Evolutionary conservation across 2,113 vertebrate species (phyloP), one percentile per base, ranked within the genome.

Genomic region (Nesogale talazaci): DNA sequence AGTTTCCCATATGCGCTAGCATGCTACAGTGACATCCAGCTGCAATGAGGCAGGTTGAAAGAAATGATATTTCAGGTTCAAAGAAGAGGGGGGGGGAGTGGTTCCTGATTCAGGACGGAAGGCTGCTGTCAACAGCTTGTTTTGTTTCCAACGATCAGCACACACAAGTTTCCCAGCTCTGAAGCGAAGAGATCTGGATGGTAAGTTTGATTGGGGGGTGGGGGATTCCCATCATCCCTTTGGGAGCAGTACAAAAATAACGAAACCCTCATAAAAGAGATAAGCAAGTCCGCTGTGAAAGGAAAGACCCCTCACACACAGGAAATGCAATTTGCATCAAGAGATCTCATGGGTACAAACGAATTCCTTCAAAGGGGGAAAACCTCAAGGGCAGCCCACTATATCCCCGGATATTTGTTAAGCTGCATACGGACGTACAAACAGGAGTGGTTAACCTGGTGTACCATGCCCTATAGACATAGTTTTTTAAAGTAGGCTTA

Each of bases 401-500:
- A 92, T 93, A 95, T 84, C 82, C 36, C 74, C 94, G 46, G 95
- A 89, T 94, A 94, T 95, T 96, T 95, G 91, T 92, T 93, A 94
- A 96, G 92, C 94, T 93, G 90, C 91, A 94, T 92, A 92, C 95
- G 95, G 94, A 94, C 89, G 94, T 92, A 96, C 88, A 96, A 95
- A 96, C 89, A 94, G 91, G 94, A 96, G 95, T 96, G 92, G 91
- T 96, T 97, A 97, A 96, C 96, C 97, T 95, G 97, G 89, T 42
- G 27, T 91, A 95, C 95, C 82, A 96, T 74, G 89, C 92, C 96
- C 96, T 92, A 91, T 84, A 95, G 94, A 96, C 93, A 91, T 85
- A 46, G 94, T 89, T 96, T 95, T 96, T 96, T 95, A 80, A 96
- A 97, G 96, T 96, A 96, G 96, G 96, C 96, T 96, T 96, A 96